Conservation (phyloP, 2,113 vertebrate species). For the Marmota flaviventris region DNA sequence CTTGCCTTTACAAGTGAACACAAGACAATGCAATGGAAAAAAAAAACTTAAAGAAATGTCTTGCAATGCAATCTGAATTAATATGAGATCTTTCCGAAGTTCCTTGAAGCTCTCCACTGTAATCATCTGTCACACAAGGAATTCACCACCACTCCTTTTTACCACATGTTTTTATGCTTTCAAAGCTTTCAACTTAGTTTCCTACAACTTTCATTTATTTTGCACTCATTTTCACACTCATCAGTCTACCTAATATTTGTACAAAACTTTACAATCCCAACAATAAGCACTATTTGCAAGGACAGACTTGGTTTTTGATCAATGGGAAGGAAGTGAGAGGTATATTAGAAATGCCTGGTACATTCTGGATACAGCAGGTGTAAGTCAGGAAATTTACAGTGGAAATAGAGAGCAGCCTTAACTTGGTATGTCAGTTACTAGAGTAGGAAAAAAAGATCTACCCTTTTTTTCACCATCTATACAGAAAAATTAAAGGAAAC, state of each 20-base stretch:
- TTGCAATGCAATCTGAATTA: neutral
- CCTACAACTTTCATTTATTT: neutral
- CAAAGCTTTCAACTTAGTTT: neutral
- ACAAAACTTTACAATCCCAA: neutral
- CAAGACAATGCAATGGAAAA: neutral
- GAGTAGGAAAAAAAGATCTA: neutral
- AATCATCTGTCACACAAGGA: neutral
- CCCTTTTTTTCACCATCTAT: neutral
- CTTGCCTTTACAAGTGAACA: neutral
- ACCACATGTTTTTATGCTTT: neutral
- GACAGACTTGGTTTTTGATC: neutral
- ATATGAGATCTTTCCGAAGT: neutral
- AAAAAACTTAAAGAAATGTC: neutral
- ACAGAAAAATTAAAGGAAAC: neutral
- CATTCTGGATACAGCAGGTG: neutral
- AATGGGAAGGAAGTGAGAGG: neutral
- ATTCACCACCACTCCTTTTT: neutral
- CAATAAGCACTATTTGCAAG: neutral
- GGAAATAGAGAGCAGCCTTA: neutral
- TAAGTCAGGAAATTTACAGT: neutral
- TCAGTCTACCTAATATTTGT: neutral
- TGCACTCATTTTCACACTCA: neutral
- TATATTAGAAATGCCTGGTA: fast-evolving
- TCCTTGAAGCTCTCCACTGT: neutral
- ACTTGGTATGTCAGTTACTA: neutral